A percentile compares a stretch with the other conserved stretches of the same genome.
phyloP scores from a whole-genome alignment of 1,140 invertebrate genomes.

The Lepidurus arcticus region DNA sequence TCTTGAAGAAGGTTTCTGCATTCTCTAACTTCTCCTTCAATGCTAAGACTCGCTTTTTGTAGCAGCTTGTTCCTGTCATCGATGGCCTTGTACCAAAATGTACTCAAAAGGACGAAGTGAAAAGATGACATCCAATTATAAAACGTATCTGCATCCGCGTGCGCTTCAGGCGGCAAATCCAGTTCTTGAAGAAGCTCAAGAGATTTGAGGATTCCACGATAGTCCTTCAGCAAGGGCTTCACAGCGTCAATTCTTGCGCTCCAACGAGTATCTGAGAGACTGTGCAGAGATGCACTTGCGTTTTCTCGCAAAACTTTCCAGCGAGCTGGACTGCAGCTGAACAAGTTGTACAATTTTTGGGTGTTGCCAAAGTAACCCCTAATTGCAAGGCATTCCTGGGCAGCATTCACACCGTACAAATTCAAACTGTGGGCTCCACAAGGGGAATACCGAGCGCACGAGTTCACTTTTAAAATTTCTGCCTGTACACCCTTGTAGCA shows the following conservation, averaged over 20 bases:
- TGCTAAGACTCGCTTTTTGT: constrained; percentile 23
- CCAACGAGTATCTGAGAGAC: constrained; percentile 31
- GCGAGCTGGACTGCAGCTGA: constrained; percentile 25
- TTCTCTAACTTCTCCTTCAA: constrained; percentile 28
- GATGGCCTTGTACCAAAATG: constrained; percentile 29
- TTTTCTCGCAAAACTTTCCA: constrained; percentile 33
- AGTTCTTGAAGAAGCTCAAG: constrained; percentile 11
- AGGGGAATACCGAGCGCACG: constrained; percentile 23
- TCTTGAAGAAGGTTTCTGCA: constrained; percentile 24
- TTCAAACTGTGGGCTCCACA: constrained; percentile 34
- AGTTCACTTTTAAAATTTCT: constrained; percentile 28
- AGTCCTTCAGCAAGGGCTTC: constrained; percentile 4
- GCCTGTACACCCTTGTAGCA: constrained; percentile 33
- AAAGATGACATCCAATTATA: constrained; percentile 23
- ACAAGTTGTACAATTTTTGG: constrained; percentile 34
- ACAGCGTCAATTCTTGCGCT: constrained; percentile 30
- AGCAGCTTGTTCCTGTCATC: constrained; percentile 27
- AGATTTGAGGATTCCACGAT: constrained; percentile 2
- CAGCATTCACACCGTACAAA: constrained; percentile 35
- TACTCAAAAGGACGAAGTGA: constrained; percentile 28
- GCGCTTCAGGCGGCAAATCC: constrained; percentile 24
- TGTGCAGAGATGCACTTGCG: constrained; percentile 23
- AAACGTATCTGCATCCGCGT: constrained; percentile 17
- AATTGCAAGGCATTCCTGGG: constrained; percentile 30
- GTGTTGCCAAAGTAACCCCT: constrained; percentile 32